phyloP scores from a whole-genome alignment of 2,797 vertebrate species.

The Meriones psammophilus region DNA sequence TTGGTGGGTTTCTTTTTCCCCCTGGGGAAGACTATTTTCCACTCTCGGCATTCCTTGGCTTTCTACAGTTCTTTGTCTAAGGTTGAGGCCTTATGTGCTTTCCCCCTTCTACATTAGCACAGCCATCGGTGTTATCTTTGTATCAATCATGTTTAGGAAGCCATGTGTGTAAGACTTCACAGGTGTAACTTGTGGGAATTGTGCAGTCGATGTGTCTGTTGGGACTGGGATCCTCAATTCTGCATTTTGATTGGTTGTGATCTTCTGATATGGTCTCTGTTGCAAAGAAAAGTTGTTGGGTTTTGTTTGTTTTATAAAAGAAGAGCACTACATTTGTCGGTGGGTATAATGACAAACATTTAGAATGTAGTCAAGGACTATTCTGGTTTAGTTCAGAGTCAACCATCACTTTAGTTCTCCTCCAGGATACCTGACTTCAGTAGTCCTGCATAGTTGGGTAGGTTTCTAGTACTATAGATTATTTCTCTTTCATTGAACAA shows the following conservation, averaged over 20 bases:
- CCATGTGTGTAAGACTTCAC: neutral
- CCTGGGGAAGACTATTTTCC: too few relatives aligned
- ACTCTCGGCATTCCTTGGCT: neutral
- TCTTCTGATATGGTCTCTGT: neutral
- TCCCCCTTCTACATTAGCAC: neutral
- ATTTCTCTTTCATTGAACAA: neutral
- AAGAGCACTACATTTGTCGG: neutral
- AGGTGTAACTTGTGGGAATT: neutral
- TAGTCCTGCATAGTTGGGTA: too few relatives aligned
- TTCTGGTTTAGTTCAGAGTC: neutral
- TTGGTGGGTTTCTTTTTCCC: too few relatives aligned
- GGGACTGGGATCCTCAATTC: neutral
- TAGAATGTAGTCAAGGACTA: neutral
- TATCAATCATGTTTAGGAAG: neutral
- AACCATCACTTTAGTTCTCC: neutral
- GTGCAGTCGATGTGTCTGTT: neutral
- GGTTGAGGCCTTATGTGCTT: too few relatives aligned
- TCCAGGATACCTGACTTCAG: neutral
- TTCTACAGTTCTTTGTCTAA: neutral
- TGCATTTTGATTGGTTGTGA: neutral
- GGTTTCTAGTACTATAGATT: neutral
- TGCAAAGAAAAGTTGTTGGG: neutral
- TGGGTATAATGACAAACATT: neutral
- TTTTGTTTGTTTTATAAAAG: neutral
- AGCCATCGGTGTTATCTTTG: neutral